Conservation (phyloP, 2,797 vertebrate species). For the Etheostoma nigrum region DNA sequence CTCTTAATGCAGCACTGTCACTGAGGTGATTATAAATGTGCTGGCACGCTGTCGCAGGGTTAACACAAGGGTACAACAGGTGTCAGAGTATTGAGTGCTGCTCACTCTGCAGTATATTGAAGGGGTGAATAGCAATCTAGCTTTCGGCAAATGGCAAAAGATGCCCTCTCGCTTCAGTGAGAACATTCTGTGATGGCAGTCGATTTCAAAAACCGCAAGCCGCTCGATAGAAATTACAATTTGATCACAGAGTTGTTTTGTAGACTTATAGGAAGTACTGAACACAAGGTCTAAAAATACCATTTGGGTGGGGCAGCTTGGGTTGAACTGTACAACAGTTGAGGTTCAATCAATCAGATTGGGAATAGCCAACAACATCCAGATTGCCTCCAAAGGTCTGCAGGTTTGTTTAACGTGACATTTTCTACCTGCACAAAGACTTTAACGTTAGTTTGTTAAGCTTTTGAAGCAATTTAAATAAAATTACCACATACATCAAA, state of each 20-base stretch:
- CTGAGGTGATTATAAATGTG: slow-evolving; percentile 33
- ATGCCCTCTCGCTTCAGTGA: not conserved
- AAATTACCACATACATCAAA: not conserved
- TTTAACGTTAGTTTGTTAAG: slow-evolving; percentile 53
- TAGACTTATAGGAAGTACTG: not conserved
- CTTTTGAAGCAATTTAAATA: slow-evolving; percentile 17
- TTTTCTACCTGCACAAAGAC: not conserved
- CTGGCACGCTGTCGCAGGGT: slow-evolving; percentile 7
- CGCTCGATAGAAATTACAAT: not conserved
- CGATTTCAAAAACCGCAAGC: not conserved
- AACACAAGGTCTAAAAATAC: not conserved
- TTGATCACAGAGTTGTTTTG: slow-evolving; percentile 1
- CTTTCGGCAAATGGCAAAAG: slow-evolving; percentile 18
- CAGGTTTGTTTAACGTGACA: not conserved
- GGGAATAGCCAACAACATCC: slow-evolving; percentile 9
- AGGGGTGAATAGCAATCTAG: slow-evolving; percentile 3
- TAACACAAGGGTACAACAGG: not conserved
- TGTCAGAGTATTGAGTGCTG: not conserved
- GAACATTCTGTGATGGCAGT: not conserved
- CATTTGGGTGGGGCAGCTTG: not conserved
- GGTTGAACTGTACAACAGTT: not conserved
- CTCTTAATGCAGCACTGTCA: not conserved
- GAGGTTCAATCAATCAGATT: not conserved
- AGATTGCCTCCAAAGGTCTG: slow-evolving; percentile 37
- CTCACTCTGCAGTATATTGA: not conserved